Evolutionary conservation across 1,140 invertebrate genomes (phyloP).

Genomic region (Euura saliciscinereae): DNA sequence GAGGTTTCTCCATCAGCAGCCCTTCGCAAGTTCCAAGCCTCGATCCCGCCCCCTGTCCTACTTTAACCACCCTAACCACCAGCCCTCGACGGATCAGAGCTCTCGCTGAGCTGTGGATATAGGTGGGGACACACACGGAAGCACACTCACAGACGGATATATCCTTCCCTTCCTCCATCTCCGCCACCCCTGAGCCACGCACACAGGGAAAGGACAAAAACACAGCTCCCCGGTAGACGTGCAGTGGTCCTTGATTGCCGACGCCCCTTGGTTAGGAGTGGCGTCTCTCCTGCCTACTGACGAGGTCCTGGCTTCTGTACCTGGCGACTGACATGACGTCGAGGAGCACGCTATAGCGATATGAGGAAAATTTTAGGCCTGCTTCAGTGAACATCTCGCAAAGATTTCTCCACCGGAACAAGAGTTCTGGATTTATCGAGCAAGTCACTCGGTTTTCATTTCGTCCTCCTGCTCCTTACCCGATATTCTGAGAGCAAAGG

Average conservation of each 20-base stretch:
- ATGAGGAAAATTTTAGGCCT: no score
- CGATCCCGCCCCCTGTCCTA: slow-evolving; percentile 12
- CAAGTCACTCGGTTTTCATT: slow-evolving; percentile 2
- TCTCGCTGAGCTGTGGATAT: not conserved
- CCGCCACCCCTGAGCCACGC: not conserved
- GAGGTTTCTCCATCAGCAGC: slow-evolving; percentile 11
- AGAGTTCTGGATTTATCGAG: not conserved
- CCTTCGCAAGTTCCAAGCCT: not conserved
- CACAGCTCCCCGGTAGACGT: not conserved
- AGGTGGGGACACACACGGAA: no score
- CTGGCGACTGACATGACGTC: not conserved
- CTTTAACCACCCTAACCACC: slow-evolving; percentile 1
- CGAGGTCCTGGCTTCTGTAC: not conserved
- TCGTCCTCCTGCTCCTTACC: not conserved
- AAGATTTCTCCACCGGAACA: not conserved
- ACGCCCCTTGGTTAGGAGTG: not conserved
- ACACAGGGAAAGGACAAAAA: not conserved
- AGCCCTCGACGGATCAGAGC: not conserved
- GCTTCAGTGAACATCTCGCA: not conserved
- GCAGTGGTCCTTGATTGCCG: slow-evolving; percentile 37
- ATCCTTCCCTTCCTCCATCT: not conserved
- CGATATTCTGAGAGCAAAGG: not conserved
- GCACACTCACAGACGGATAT: not conserved
- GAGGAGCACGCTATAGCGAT: no score
- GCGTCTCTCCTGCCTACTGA: not conserved